Base-by-base conservation (phyloP, 2,888 invertebrate genomes). In the Pachliopta kotzebuea region DNA sequence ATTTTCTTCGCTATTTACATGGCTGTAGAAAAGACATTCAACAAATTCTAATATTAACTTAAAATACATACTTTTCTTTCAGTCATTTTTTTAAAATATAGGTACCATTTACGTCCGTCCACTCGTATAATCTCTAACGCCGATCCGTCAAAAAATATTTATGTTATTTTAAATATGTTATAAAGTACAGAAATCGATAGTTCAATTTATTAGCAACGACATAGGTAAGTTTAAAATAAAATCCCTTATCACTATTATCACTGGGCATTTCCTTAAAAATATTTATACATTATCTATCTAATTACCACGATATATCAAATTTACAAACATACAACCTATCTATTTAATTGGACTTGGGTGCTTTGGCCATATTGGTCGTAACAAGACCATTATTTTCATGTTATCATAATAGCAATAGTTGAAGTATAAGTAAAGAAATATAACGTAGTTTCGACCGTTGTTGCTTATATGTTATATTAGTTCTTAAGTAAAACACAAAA, bases 221-320 rank as follows among this genome's bases (percentile, higher is more conserved):
- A 83, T 73, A 75, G 74, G 75, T 69, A 69, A 63, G 70, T 79
- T 78, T 81, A 81, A 76, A 78, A 78, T 78, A 79, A 79, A 77
- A 86, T 83, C 76, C 74, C 90, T 90, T 91, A 91, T 76, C 74
- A 76, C 90, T 91, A 91, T 79, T 91, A 91, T 91, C 91, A 91
- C 91, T 88, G 85, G 89, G 87, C 83, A 86, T 89, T 86, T 74
- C 71, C 80, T 83, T 86, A 80, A 74, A 76, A 85, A 84, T 76
- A 76, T 81, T 76, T 83, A 82, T 81, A 84, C 71, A 73, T 77
- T 74, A 76, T 70, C 72, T 69, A 69, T 67, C 66, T 70, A 69
- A 63, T 60, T 65, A 68, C 65, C 69, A 70, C 72, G n/a, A 69
- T 59, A 63, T 72, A 77, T 74, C 79, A 77, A 78, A 83, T 85